Base-by-base conservation (phyloP, 2,113 vertebrate species). In the Prionailurus bengalensis region DNA sequence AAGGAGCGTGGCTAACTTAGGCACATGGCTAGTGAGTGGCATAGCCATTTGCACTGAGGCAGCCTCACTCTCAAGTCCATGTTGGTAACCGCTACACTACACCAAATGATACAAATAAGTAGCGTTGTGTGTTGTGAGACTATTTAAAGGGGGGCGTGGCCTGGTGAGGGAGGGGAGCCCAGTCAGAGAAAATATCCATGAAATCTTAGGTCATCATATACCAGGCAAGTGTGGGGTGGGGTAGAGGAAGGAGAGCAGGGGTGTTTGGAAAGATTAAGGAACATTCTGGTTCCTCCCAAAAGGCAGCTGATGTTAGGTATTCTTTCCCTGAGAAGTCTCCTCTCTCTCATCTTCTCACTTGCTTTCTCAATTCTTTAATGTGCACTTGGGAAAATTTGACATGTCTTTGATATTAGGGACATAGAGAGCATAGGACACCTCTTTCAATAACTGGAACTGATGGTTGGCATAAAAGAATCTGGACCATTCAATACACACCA, bases 321-420 rank as follows among this genome's bases (percentile, higher is more conserved):
- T 29, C 33, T 87, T 82, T 53, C 45, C 33, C 31, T 15, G 7
- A 13, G 1, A 66, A 81, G 42, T 51, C 51, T 85, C 51, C 48
- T 87, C 39, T 39, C 14, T 42, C 33, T 10, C 16, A 45, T 29
- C 39, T 39, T 29, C 36, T 82, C 71, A 17, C n/a, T 87, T 45
- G 1, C 31, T 33, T 36, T 70, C 33, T 96, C 42, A 66, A 8
- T 70, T 91, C 85, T 79, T 87, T 70, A 78, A 74, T 1, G 5
- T 79, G 14, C 53, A 39, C 17, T 95, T 81, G 36, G 70, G 31
- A 81, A 82, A 78, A 94, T 58, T 65, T 10, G 92, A n/a, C 25
- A 71, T 68, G 6, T 27, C 66, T 95, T 93, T 79, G 19, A 88
- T 79, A 82, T 91, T 83, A 78, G 16, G n/a, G 36, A 94, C 27